Evolutionary conservation across 2,888 invertebrate species (phyloP).

Genomic region (Gibbula magus): DNA sequence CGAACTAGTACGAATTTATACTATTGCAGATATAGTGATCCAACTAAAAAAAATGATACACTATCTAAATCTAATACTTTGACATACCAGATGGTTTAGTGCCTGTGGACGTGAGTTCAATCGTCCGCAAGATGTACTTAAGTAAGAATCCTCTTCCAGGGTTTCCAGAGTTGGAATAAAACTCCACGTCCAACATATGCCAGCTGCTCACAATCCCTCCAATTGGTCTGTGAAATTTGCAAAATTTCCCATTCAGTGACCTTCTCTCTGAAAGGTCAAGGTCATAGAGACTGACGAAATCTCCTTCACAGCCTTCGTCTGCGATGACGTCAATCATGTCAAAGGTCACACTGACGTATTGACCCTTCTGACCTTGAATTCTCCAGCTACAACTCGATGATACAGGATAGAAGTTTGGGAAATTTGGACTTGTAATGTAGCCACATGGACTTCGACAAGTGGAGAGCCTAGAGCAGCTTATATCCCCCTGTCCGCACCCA

Average conservation of each 20-base stretch:
- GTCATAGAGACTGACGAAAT: slow-evolving; percentile 16
- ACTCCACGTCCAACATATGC: slow-evolving; percentile 17
- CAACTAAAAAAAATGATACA: too few species aligned
- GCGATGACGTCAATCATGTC: slow-evolving; percentile 12
- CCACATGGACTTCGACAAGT: slow-evolving; percentile 3
- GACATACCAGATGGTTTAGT: background rate
- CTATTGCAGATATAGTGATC: too few species aligned
- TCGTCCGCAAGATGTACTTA: background rate
- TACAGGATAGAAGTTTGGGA: slow-evolving; percentile 12
- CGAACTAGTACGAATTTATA: too few species aligned
- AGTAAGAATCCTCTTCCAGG: slow-evolving; percentile 1
- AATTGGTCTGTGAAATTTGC: slow-evolving; percentile 1
- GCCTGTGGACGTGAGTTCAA: background rate
- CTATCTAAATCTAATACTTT: background rate
- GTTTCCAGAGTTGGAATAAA: slow-evolving; percentile 15
- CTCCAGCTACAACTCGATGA: slow-evolving; percentile 15
- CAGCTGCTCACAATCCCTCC: background rate
- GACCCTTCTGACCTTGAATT: slow-evolving; percentile 9
- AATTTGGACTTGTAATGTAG: slow-evolving; percentile 17
- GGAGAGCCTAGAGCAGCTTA: slow-evolving; percentile 6
- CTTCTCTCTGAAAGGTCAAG: background rate
- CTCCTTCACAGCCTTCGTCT: slow-evolving; percentile 17
- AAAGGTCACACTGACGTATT: slow-evolving; percentile 23
- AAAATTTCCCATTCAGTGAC: background rate
- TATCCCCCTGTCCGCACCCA: slow-evolving; percentile 15